Conservation (phyloP, 2,888 invertebrate species). For the Xestia rhomboidea region DNA sequence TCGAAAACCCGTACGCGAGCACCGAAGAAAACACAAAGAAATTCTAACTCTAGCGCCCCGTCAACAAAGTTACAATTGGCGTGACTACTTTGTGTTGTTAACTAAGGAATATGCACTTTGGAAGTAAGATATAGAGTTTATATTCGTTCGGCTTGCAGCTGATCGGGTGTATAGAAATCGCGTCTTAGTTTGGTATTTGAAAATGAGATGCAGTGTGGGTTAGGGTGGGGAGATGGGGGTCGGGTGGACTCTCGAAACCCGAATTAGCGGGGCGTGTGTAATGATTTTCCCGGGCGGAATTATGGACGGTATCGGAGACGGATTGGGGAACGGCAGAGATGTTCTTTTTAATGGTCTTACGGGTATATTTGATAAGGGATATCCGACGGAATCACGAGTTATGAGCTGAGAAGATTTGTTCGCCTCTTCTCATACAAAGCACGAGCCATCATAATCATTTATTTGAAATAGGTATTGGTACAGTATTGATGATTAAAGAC, state of each 20-base stretch:
- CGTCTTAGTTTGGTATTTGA: constrained; percentile 86
- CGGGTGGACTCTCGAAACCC: constrained; percentile 86
- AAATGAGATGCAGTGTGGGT: constrained; percentile 90
- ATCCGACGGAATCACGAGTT: constrained; percentile 64
- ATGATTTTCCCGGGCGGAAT: constrained; percentile 90
- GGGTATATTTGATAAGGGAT: constrained; percentile 73
- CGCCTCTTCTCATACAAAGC: neutral
- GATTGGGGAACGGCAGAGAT: constrained; percentile 77
- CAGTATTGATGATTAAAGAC: neutral
- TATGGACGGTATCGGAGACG: constrained; percentile 87
- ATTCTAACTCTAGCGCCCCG: constrained; percentile 83
- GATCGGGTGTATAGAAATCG: constrained; percentile 79
- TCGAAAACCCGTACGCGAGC: constrained; percentile 68
- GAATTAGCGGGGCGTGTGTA: constrained; percentile 90
- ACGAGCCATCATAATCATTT: too few relatives aligned
- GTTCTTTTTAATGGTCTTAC: constrained; percentile 77
- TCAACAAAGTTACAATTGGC: constrained; percentile 85
- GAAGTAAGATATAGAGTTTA: constrained; percentile 75
- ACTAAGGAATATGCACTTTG: constrained; percentile 75
- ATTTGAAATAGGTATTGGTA: too few relatives aligned
- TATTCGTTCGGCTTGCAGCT: constrained; percentile 73
- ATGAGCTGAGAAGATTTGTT: constrained; percentile 53
- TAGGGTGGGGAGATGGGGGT: constrained; percentile 71
- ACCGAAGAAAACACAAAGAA: constrained; percentile 81
- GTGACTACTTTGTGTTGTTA: constrained; percentile 67